Conservation (phyloP, 2,888 invertebrate species). For the Rhingia campestris region DNA sequence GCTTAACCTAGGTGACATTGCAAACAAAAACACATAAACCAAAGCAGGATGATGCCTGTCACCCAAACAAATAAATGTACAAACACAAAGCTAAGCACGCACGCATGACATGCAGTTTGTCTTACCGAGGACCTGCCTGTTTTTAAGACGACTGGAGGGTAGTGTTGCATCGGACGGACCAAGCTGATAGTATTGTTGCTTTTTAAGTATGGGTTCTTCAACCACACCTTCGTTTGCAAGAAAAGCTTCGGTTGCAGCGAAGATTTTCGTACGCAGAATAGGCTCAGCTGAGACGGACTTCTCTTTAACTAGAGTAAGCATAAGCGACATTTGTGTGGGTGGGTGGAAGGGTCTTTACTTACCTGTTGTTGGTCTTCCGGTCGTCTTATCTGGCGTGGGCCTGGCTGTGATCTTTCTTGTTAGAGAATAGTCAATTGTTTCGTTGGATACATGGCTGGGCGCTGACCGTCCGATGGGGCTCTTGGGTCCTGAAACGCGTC, state of each 20-base stretch:
- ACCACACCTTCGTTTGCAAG: slow-evolving; percentile 75
- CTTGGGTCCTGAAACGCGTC: slow-evolving; percentile 78
- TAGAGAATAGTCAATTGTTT: slow-evolving; percentile 77
- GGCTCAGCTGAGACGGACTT: slow-evolving; percentile 48
- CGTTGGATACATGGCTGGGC: slow-evolving; percentile 77
- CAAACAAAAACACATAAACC: slow-evolving; percentile 30
- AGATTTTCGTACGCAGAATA: slow-evolving; percentile 77
- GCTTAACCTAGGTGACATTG: slow-evolving; percentile 65
- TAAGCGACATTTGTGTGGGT: slow-evolving; percentile 53
- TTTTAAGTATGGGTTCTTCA: slow-evolving; percentile 78
- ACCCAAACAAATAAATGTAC: slow-evolving; percentile 25
- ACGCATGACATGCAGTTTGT: slow-evolving; percentile 53
- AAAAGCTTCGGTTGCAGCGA: slow-evolving; percentile 76
- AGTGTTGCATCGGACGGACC: slow-evolving; percentile 79
- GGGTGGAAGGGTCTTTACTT: slow-evolving; percentile 30
- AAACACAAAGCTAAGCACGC: slow-evolving; percentile 38
- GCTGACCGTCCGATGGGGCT: slow-evolving; percentile 77
- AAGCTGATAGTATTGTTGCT: slow-evolving; percentile 79
- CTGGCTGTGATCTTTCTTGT: slow-evolving; percentile 53
- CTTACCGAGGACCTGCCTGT: slow-evolving; percentile 59
- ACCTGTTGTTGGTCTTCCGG: slow-evolving; percentile 56
- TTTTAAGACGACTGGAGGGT: slow-evolving; percentile 57
- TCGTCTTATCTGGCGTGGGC: slow-evolving; percentile 74
- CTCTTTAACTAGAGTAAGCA: slow-evolving; percentile 63
- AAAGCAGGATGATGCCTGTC: slow-evolving; percentile 27